phyloP scores from a whole-genome alignment of 2,113 vertebrate genomes.

The Oriolus oriolus region DNA sequence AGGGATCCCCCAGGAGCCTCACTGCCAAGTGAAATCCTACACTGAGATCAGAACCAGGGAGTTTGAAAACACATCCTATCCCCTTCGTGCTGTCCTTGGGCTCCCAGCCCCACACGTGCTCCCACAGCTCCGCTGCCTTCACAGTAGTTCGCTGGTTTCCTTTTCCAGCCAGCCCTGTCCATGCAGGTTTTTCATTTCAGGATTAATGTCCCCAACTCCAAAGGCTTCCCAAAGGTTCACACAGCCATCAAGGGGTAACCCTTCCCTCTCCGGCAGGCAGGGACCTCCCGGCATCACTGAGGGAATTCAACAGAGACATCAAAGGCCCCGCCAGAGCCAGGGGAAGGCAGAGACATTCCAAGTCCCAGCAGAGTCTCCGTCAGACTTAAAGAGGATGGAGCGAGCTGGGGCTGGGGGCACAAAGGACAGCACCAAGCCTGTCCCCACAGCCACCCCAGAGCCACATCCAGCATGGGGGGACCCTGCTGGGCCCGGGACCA shows the following conservation, averaged over 20 bases:
- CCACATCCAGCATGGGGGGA: accelerated
- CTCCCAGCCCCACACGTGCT: background rate
- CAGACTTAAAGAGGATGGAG: background rate
- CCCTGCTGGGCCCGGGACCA: background rate
- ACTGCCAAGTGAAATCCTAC: background rate
- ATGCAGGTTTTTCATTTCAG: background rate
- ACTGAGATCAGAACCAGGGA: background rate
- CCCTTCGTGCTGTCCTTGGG: background rate
- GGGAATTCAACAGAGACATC: constrained; percentile 42
- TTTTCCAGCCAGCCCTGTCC: constrained; percentile 1
- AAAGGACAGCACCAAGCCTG: background rate
- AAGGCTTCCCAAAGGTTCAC: constrained; percentile 5
- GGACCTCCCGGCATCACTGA: background rate
- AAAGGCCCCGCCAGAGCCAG: background rate
- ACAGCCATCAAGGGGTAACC: background rate
- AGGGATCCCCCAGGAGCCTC: background rate
- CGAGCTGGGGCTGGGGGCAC: background rate
- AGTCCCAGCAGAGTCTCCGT: background rate
- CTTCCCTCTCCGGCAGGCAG: background rate
- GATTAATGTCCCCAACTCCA: background rate
- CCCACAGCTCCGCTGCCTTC: background rate
- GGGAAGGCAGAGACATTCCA: background rate
- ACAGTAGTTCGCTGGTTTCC: background rate
- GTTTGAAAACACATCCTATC: background rate
- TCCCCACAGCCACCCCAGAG: background rate